phyloP scores from a whole-genome alignment of 92 coral and sea anemone species.

The Pocillopora meandrina region DNA sequence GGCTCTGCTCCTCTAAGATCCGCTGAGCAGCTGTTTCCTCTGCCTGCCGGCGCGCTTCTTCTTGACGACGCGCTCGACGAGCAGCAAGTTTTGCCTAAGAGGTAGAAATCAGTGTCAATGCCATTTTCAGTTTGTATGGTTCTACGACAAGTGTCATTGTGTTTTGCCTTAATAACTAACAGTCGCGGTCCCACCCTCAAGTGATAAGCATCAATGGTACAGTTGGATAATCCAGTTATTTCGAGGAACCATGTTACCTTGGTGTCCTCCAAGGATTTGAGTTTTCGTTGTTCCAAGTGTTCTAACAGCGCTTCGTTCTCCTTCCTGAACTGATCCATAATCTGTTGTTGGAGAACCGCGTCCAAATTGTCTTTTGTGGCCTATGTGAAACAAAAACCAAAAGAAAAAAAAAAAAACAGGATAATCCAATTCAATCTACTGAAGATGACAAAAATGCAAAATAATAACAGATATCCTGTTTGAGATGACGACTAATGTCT shows the following conservation, averaged over 20 bases:
- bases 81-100: constrained; percentile 90
- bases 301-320: constrained; percentile 83
- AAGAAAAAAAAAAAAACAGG: not conserved
- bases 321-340: constrained; percentile 96
- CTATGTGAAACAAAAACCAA: not conserved
- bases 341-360: constrained; percentile 97
- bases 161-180: too few relatives aligned
- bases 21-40: constrained; percentile 95
- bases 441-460: not conserved
- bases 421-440: not conserved
- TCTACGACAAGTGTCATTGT: too few relatives aligned
- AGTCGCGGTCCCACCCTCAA: too few relatives aligned
- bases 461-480: too few relatives aligned
- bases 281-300: constrained; percentile 84
- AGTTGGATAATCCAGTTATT: too few relatives aligned
- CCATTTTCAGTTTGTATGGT: not conserved
- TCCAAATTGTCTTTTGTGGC: constrained; percentile 76
- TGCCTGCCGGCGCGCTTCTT: constrained; percentile 94
- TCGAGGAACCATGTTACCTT: constrained; percentile 46
- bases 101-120: not conserved
- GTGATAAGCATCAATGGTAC: too few relatives aligned
- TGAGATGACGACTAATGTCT: not conserved
- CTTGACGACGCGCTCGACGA: constrained; percentile 96
- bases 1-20: constrained; percentile 94
- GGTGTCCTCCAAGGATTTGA: constrained; percentile 76